Conservation (phyloP, 2,888 invertebrate genomes). For the Trichogramma evanescens region DNA sequence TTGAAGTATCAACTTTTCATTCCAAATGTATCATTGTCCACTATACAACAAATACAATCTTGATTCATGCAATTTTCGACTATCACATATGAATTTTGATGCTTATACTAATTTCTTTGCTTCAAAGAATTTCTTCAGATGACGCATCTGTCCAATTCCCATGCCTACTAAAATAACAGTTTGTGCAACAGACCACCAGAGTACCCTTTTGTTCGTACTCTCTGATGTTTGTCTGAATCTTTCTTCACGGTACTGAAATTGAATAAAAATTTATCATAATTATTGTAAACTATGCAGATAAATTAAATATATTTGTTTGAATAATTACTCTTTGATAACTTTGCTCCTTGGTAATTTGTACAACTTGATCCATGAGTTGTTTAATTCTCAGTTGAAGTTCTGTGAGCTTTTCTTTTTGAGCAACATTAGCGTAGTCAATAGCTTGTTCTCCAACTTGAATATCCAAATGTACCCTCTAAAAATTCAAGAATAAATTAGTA, state of each 20-base stretch:
- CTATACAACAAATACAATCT: constrained; percentile 19
- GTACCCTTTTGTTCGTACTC: constrained; percentile 88
- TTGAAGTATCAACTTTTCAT: constrained; percentile 15
- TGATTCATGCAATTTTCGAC: constrained; percentile 4
- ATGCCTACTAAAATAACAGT: constrained; percentile 82
- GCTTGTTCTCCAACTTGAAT: constrained; percentile 99
- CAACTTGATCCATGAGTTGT: constrained; percentile 93
- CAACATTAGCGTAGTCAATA: constrained; percentile 94
- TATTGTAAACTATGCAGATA: not conserved
- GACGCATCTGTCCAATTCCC: constrained; percentile 99
- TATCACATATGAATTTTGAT: constrained; percentile 3
- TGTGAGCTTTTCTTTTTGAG: constrained; percentile 93
- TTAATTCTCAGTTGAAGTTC: constrained; percentile 91
- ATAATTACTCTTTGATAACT: constrained; percentile 86
- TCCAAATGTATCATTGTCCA: constrained; percentile 10
- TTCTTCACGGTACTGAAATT: constrained; percentile 85
- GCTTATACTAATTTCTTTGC: constrained; percentile 92
- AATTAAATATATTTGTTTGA: not conserved
- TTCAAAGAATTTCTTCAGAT: constrained; percentile 98
- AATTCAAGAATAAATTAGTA: constrained; percentile 18
- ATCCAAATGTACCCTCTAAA: constrained; percentile 83
- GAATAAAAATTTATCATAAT: constrained; percentile 22
- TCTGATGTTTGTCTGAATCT: constrained; percentile 96
- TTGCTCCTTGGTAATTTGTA: constrained; percentile 99
- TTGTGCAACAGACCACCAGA: constrained; percentile 96